Conservation (phyloP, 1,140 invertebrate genomes). For the Plutomurus gul region DNA sequence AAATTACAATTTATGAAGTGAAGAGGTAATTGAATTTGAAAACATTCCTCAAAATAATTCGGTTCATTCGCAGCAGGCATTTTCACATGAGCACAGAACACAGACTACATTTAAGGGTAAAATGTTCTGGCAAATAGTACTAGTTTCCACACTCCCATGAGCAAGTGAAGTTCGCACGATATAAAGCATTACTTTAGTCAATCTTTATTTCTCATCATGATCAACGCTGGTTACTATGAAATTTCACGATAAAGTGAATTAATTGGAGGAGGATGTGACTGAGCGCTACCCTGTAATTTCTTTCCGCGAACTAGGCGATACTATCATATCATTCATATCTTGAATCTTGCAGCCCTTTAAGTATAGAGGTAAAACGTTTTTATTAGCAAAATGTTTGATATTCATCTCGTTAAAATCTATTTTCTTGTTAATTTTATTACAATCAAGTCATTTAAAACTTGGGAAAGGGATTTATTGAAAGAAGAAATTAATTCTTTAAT, state of each 20-base stretch:
- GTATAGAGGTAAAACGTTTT: neutral
- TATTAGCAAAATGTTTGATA: slow-evolving; percentile 30
- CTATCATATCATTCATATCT: slow-evolving; percentile 17
- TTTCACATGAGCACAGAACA: neutral
- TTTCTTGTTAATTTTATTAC: slow-evolving; percentile 3
- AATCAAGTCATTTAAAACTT: slow-evolving; percentile 19
- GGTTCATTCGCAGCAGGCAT: neutral
- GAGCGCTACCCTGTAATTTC: slow-evolving; percentile 15
- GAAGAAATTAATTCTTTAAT: neutral
- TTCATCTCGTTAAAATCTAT: slow-evolving; percentile 24
- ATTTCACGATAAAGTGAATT: slow-evolving; percentile 16
- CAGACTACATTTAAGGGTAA: neutral
- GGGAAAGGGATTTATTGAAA: slow-evolving; percentile 17
- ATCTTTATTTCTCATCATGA: slow-evolving; percentile 18
- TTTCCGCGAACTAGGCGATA: slow-evolving; percentile 5
- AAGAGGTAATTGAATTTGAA: slow-evolving; percentile 23
- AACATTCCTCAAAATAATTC: neutral
- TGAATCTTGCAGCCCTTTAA: slow-evolving; percentile 19
- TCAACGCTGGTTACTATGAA: neutral
- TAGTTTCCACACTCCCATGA: too few species aligned
- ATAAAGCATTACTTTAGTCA: neutral
- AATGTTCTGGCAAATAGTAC: neutral
- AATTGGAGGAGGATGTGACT: slow-evolving; percentile 30
- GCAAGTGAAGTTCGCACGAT: slow-evolving; percentile 7
- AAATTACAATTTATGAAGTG: slow-evolving; percentile 25